Percentiles rank a stretch among this genome's conserved stretches.
These are phyloP conservation scores for Heliothis virescens DNA, from an alignment of 1,140 invertebrate species.

Conservation along the genomic window DNA sequence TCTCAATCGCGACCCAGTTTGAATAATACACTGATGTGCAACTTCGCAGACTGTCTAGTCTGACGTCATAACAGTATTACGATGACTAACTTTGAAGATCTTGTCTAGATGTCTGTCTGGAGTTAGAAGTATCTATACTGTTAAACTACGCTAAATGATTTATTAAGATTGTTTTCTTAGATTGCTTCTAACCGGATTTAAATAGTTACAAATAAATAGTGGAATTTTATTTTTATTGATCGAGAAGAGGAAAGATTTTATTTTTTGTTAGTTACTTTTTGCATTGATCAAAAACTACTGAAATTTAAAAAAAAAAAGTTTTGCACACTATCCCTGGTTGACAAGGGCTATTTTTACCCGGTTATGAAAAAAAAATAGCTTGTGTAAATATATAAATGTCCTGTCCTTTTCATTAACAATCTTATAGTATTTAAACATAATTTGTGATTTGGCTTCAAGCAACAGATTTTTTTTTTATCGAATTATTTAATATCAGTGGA, in stretches of 20 bases:
- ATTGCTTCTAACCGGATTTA: too few relatives aligned
- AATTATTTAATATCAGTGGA: constrained; percentile 16
- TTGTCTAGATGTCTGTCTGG: constrained; percentile 1
- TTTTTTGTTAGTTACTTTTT: too few relatives aligned
- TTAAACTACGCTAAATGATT: background rate
- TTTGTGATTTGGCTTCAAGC: background rate
- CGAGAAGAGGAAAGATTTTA: too few relatives aligned
- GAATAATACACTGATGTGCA: constrained; percentile 12
- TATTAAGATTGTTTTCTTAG: too few relatives aligned
- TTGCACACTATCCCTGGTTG: too few relatives aligned
- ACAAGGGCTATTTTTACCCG: too few relatives aligned
- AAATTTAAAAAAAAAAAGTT: too few relatives aligned
- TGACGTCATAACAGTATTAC: constrained; percentile 15
- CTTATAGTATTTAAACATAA: background rate
- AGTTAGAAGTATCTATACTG: background rate
- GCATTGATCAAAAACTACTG: too few relatives aligned
- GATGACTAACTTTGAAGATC: constrained; percentile 13
- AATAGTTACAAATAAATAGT: too few relatives aligned
- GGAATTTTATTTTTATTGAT: too few relatives aligned
- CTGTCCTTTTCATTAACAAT: background rate
- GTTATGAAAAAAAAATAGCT: too few relatives aligned
- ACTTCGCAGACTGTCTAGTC: constrained; percentile 34
- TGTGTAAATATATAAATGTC: too few relatives aligned
- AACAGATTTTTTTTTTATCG: background rate
- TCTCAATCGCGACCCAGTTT: constrained; percentile 14